A percentile compares a stretch with the other conserved stretches of the same genome.
phyloP scores from a whole-genome alignment of 2,113 vertebrate species.

The Notothenia rossii region DNA sequence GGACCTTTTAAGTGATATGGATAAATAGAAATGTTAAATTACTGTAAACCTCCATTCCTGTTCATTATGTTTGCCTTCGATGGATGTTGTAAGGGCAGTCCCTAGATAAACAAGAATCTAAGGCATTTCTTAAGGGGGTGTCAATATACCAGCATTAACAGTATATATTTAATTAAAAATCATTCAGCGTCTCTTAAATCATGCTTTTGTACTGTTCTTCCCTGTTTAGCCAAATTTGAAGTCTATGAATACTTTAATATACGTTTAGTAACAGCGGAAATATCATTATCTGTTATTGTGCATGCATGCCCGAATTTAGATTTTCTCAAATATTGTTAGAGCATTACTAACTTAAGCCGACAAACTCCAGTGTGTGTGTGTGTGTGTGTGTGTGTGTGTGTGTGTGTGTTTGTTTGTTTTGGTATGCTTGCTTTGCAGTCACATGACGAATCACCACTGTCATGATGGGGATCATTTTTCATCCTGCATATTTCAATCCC shows the following conservation, averaged over 20 bases:
- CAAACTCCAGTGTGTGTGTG: background rate
- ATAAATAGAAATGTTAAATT: background rate
- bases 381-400: background rate
- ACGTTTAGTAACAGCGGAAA: no score
- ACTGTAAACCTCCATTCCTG: background rate
- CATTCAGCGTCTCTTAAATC: no score
- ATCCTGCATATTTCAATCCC: conserved; percentile 70
- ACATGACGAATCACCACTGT: conserved; percentile 64
- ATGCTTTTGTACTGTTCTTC: no score
- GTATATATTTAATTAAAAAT: no score
- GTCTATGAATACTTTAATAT: no score
- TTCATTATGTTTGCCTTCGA: background rate
- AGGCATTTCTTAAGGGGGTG: background rate
- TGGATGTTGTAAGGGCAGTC: background rate
- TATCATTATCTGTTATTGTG: no score
- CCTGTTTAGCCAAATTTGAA: no score
- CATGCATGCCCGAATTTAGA: background rate
- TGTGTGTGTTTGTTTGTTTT: conserved; percentile 43
- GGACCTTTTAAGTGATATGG: background rate
- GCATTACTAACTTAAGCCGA: background rate
- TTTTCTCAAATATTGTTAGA: background rate
- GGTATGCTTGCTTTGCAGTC: conserved; percentile 73
- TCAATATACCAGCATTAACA: no score
- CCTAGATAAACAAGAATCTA: background rate
- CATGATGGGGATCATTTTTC: conserved; percentile 75